Conservation (phyloP, 30 jellyfish, hydroid and myxozoan species). For the Aurelia sp. region DNA sequence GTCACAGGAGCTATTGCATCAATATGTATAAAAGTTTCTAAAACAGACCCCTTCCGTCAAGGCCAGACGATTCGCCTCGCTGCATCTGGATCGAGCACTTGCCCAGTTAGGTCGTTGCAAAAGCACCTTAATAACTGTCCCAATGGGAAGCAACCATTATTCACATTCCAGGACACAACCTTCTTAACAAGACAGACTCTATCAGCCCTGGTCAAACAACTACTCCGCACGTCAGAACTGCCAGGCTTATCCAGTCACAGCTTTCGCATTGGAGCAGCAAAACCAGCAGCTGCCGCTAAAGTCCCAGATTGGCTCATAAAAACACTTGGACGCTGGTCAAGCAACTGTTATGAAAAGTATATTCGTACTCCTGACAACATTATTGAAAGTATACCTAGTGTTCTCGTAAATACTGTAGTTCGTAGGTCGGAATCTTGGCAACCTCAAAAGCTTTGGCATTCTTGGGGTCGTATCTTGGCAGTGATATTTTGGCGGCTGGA, state of each 20-base stretch:
- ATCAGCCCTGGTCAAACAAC: not conserved
- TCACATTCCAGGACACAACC: not conserved
- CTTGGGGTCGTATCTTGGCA: slow-evolving; percentile 26
- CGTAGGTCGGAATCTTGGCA: slow-evolving; percentile 22
- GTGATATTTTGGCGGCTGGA: slow-evolving; percentile 30
- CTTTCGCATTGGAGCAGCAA: slow-evolving; percentile 29
- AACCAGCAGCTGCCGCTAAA: slow-evolving; percentile 31
- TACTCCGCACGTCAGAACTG: not conserved
- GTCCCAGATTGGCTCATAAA: slow-evolving; percentile 19
- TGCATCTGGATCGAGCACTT: not conserved
- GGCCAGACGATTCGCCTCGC: not conserved
- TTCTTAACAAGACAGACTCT: not conserved
- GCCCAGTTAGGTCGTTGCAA: slow-evolving; percentile 1
- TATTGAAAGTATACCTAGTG: not conserved
- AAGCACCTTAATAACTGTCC: not conserved
- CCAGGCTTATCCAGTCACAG: slow-evolving; percentile 20
- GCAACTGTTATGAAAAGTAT: slow-evolving; percentile 4
- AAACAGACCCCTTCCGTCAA: slow-evolving; percentile 40
- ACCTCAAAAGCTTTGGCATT: not conserved
- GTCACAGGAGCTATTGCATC: not conserved
- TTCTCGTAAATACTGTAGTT: slow-evolving; percentile 8
- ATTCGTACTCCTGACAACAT: slow-evolving; percentile 11
- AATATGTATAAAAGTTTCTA: slow-evolving; percentile 7
- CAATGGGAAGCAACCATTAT: not conserved
- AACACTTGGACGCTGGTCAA: slow-evolving; percentile 34